Percentiles rank a stretch among this genome's conserved stretches.
phyloP scores from a whole-genome alignment of 2,888 invertebrate genomes.

The Mantis religiosa region DNA sequence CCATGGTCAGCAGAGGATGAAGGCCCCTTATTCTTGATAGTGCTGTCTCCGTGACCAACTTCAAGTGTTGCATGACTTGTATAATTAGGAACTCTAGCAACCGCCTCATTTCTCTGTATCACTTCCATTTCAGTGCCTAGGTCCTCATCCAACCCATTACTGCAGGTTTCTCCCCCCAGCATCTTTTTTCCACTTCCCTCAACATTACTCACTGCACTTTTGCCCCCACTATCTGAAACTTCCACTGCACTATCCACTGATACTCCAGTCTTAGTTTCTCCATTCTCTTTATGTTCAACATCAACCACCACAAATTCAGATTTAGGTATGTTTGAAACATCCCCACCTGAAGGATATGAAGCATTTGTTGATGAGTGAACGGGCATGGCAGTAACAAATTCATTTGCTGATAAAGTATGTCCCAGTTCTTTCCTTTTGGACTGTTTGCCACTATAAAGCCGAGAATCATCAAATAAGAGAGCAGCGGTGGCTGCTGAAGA shows the following conservation, averaged over 20 bases:
- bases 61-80: constrained; percentile 31
- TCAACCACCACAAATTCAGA: constrained; percentile 48
- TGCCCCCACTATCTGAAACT: not conserved
- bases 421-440: constrained; percentile 12
- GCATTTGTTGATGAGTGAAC: constrained; percentile 16
- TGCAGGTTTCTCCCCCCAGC: not conserved
- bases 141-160: constrained; percentile 14
- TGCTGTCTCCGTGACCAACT: constrained; percentile 21
- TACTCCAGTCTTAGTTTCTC: constrained; percentile 3
- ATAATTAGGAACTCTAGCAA: constrained; percentile 23
- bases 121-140: constrained; percentile 23
- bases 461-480: constrained; percentile 26
- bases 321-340: constrained; percentile 38
- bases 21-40: not conserved
- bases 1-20: not conserved
- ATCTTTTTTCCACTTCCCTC: not conserved
- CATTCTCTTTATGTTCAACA: constrained; percentile 39
- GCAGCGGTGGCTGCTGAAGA: constrained; percentile 16
- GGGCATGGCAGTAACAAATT: constrained; percentile 19
- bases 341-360: constrained; percentile 1
- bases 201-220: not conserved
- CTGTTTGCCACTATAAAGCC: not conserved
- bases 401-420: constrained; percentile 18
- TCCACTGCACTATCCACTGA: constrained; percentile 3
- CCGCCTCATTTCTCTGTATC: constrained; percentile 21